Evolutionary conservation across 2,888 invertebrate genomes (phyloP), one percentile per base, ranked within the genome.

Genomic region (Lepidocyrtinus sp.): DNA sequence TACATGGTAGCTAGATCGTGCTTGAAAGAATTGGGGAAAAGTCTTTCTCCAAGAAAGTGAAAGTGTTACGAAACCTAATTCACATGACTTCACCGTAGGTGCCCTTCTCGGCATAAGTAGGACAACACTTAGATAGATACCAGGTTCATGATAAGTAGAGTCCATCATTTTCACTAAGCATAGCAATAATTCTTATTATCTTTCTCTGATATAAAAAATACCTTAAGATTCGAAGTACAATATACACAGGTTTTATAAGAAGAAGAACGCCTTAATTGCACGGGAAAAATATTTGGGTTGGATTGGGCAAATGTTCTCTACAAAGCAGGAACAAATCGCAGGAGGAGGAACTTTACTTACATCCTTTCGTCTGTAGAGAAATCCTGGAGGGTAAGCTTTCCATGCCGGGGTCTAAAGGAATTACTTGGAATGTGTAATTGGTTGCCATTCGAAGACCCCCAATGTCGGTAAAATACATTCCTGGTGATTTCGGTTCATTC

Each of bases 281-380:
- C n/a, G 12, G 45, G 45, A 45, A 45, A 12, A 12, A 45, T 9
- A 12, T 45, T 12, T 12, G 12, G 7, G 5, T 45, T 5, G 45
- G 45, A 45, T 45, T 45, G 45, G 7, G 45, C 7, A 5, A 45
- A 9, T 45, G 12, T 45, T 12, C 45, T 45, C 45, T 45, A 5
- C 45, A 45, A 45, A 45, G 12, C 7, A 9, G 5, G 45, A 45
- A 45, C 12, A 12, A 45, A 5, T 45, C 12, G 12, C 12, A 12
- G 12, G 12, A 45, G 45, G 12, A 45, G 12, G 12, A 9, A 45
- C 12, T 55, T 5, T 55, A 91, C 94, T 93, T 91, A 95, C 95
- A 95, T 90, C 94, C 94, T 91, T 94, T 95, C 9, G 95, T 95
- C 26, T 94, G 93, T 79, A 95, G 92, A 27, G 94, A 91, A 81